Evolutionary conservation across 1,140 invertebrate genomes (phyloP).

Genomic region (Heterodera schachtii): DNA sequence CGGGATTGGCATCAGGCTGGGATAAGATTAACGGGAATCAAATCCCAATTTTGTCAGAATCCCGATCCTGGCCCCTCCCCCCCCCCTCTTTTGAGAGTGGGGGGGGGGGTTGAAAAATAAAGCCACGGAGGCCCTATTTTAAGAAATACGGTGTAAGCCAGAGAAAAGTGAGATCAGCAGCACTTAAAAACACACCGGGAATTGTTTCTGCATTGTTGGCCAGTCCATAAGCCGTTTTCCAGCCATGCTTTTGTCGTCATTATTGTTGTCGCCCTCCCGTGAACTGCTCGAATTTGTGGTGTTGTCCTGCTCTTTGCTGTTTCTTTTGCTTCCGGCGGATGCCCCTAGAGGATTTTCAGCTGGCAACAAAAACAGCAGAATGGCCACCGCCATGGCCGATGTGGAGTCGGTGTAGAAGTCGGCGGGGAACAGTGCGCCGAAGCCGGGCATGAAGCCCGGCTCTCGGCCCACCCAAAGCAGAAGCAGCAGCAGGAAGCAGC

Average conservation of each 20-base stretch:
- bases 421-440: conserved; percentile 67
- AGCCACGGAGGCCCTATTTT: too few species aligned
- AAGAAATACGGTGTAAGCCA: too few species aligned
- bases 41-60: too few species aligned
- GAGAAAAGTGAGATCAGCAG: conserved; percentile 14
- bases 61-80: too few species aligned
- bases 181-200: conserved; percentile 36
- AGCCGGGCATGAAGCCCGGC: conserved; percentile 80
- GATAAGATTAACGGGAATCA: too few species aligned
- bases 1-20: too few species aligned
- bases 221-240: conserved; percentile 50
- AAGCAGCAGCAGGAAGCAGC: conserved; percentile 78
- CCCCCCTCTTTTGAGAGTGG: too few species aligned
- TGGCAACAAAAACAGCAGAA: conserved; percentile 67
- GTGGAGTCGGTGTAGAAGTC: conserved; percentile 65
- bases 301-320: not conserved
- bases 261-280: not conserved
- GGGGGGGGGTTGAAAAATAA: too few species aligned
- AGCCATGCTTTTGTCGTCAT: not conserved
- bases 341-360: conserved; percentile 42
- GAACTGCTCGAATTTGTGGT: too few species aligned
- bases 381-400: conserved; percentile 66
- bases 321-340: not conserved
- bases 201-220: conserved; percentile 51
- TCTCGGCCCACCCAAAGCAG: conserved; percentile 84